phyloP scores from a whole-genome alignment of 2,797 vertebrate genomes.

The Lagodon rhomboides region DNA sequence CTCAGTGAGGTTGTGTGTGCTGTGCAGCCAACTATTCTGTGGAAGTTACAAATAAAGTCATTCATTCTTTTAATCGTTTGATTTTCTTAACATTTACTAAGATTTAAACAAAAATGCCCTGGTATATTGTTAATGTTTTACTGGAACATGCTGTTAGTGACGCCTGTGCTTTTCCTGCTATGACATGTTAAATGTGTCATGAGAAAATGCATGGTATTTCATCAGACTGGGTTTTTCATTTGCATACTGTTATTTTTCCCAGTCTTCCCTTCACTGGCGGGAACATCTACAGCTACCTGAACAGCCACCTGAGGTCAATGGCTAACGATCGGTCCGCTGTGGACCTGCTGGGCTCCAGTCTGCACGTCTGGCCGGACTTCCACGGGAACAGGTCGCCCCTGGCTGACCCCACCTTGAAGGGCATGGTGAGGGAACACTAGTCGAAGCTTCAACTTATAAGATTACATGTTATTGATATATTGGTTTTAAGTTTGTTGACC shows the following conservation, averaged over 20 bases:
- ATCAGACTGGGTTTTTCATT: not conserved
- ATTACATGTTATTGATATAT: not conserved
- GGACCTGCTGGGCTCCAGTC: constrained; percentile 91
- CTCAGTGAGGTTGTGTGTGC: not conserved
- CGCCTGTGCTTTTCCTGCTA: not conserved
- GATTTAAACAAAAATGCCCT: not conserved
- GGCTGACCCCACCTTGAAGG: constrained; percentile 93
- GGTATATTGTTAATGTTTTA: not conserved
- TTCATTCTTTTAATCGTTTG: not conserved
- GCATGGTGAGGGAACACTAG: constrained; percentile 90
- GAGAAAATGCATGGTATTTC: not conserved
- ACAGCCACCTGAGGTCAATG: constrained; percentile 91
- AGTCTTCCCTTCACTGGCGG: constrained; percentile 79
- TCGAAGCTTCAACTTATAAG: not conserved
- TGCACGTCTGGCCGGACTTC: constrained; percentile 98
- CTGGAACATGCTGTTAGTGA: not conserved
- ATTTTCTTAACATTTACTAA: not conserved
- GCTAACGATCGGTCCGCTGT: constrained; percentile 81
- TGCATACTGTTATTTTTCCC: not conserved
- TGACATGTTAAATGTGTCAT: no score
- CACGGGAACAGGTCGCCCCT: constrained; percentile 97
- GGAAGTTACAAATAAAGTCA: not conserved
- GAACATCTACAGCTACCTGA: constrained; percentile 92
- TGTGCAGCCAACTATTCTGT: not conserved
- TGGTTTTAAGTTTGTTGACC: not conserved